Conservation (phyloP, 1,140 invertebrate genomes). For the Bursaphelenchus mucronatus region DNA sequence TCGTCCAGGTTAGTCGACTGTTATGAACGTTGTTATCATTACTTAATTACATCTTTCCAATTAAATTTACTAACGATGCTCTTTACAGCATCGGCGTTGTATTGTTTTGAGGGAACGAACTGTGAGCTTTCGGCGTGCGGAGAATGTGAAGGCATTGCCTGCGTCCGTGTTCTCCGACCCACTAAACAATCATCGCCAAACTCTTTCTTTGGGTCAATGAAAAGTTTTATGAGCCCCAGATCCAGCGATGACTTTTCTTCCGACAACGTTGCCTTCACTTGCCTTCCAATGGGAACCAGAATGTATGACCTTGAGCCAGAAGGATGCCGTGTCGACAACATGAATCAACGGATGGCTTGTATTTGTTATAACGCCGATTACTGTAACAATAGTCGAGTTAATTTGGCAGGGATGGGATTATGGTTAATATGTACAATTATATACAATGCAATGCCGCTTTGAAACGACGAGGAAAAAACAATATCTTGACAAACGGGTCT, state of each 20-base stretch:
- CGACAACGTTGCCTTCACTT: slow-evolving; percentile 10
- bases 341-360: slow-evolving; percentile 6
- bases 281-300: slow-evolving; percentile 11
- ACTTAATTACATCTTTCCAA: background rate
- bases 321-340: slow-evolving; percentile 10
- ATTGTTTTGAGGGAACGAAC: slow-evolving; percentile 13
- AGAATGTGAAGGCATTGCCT: slow-evolving; percentile 8
- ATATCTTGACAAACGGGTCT: no score
- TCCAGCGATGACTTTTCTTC: background rate
- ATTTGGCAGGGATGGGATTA: no score
- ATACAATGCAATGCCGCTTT: no score
- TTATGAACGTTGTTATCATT: no score
- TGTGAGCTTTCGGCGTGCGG: slow-evolving; percentile 9
- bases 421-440: no score
- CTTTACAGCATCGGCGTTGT: slow-evolving; percentile 4
- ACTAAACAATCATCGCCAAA: background rate
- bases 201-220: slow-evolving; percentile 5
- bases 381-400: background rate
- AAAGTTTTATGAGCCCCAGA: background rate
- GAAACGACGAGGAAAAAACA: no score
- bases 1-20: slow-evolving; percentile 11
- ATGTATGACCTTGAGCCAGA: slow-evolving; percentile 9
- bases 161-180: slow-evolving; percentile 11
- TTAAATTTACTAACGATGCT: background rate
- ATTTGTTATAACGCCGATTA: slow-evolving; percentile 20